A percentile compares a stretch with the other conserved stretches of the same genome.
These are phyloP conservation scores for Melinaea menophilus DNA, from an alignment of 2,888 invertebrate genomes.

Conservation along the genomic window DNA sequence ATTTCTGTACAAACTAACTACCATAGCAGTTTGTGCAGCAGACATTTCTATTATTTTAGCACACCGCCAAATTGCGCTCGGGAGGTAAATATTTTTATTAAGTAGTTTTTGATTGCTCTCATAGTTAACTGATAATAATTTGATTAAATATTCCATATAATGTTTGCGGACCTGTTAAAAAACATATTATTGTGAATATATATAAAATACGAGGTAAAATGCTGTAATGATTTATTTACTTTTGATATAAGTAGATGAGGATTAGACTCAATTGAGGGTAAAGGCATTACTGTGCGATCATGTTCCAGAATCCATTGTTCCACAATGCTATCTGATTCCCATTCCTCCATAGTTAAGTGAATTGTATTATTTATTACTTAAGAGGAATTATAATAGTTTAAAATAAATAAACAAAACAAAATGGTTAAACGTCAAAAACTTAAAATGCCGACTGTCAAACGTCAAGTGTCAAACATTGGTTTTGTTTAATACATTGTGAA, in stretches of 20 bases:
- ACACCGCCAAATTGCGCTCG: constrained; percentile 71
- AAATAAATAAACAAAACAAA: constrained; percentile 10
- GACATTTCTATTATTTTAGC: constrained; percentile 65
- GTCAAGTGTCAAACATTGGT: neutral
- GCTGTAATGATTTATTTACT: constrained; percentile 42
- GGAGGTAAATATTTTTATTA: constrained; percentile 64
- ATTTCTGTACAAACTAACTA: constrained; percentile 63
- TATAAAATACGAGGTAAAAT: constrained; percentile 9
- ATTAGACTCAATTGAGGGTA: constrained; percentile 60
- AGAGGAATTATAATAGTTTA: neutral
- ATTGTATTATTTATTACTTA: neutral
- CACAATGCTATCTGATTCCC: constrained; percentile 44
- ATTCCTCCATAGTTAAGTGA: constrained; percentile 24
- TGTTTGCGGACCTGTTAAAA: constrained; percentile 63
- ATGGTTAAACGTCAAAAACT: neutral
- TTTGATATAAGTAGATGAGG: constrained; percentile 70
- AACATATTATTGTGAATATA: constrained; percentile 12
- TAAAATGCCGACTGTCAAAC: constrained; percentile 1
- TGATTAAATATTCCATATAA: constrained; percentile 67
- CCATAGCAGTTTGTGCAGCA: constrained; percentile 68
- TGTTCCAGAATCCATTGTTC: constrained; percentile 54
- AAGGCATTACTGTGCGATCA: constrained; percentile 54
- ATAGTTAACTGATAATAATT: constrained; percentile 62
- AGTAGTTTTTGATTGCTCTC: constrained; percentile 60
- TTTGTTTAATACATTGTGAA: neutral